Evolutionary conservation across 2,797 vertebrate species (phyloP), one percentile per base, ranked within the genome.

Genomic region (Sebastes paucispinis): DNA sequence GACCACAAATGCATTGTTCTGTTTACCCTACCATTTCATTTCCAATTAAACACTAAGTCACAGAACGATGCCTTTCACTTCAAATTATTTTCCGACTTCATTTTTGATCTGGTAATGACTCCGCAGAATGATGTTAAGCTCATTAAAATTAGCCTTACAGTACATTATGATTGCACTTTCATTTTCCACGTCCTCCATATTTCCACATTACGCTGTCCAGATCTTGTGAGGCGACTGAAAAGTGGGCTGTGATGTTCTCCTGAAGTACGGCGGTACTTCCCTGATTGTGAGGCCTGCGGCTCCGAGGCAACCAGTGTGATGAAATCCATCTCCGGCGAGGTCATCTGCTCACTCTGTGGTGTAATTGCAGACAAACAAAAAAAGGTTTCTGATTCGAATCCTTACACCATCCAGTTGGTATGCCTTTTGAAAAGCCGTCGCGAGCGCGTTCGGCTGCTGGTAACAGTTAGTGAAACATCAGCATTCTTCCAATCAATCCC

Each of bases 401-500:
- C 81, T 94, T 93, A 93, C 91, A 90, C 82, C 84, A 91, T 87
- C 67, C 36, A 75, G 59, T 68, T 34, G 89, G 87, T 87, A 89
- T 89, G 89, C 76, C 59, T 89, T 91, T 73, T 86, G 83, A 87
- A 88, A 92, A 83, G 58, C 80, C 32, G 52, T 88, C 77, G 70
- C 36, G 25, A 65, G 75, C 36, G 22, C 12, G 24, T 34, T 57
- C 8, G 65, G 75, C 91, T 94, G 93, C 92, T 94, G 93, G 93
- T 90, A 96, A 94, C 86, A 73, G 89, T 96, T 94, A 94, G 43
- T 50, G 77, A 91, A 87, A 92, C 87, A 91, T 92, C 94, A 88
- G 89, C 75, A 63, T 93, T 91, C 81, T 82, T 91, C 88, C 87
- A 94, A 95, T 95, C 94, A 94, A 90, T 94, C 69, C 87, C 87